Evolutionary conservation across 2,888 invertebrate genomes (phyloP), one percentile per base, ranked within the genome.

Genomic region (Drosophila glabriapex): DNA sequence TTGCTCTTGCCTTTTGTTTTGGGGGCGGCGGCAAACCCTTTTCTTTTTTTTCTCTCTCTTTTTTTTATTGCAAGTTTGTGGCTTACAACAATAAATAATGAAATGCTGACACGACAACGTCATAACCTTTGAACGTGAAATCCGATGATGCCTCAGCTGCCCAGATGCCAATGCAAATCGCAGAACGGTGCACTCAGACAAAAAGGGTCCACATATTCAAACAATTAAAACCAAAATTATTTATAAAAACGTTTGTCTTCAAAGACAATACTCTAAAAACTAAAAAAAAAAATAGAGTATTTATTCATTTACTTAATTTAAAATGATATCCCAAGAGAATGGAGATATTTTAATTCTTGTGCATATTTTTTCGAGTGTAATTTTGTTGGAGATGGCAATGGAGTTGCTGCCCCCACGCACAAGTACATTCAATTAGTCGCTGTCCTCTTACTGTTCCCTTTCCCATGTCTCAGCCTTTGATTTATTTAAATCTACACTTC

Each of bases 91-190:
- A 92, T 92, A 92, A 92, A 92, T 91, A 91, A 92, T 91, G 83
- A 88, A 92, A 92, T 84, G 91, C 89, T 92, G 92, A 92, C 92
- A 92, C 89, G 92, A 91, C 92, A 87, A 91, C 91, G 91, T 92
- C 91, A 91, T 92, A 92, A 92, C 92, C 92, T 92, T 92, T 92
- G 92, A 92, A 92, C 92, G 91, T 91, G 89, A 91, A 90, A 89
- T 83, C 70, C 66, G 46, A 64, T 31, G 72, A 29, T 39, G 56
- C 50, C 54, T 37, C 59, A 68, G 46, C 43, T 49, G 68, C 56
- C 49, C 61, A 46, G 62, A 63, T 53, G 59, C 25, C 43, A 68
- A 82, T 76, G 77, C 68, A 55, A 59, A 68, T 63, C 53, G 49
- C 53, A 55, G 46, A 31, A 28, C 9, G 14, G 0, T 56, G n/a